phyloP scores from a whole-genome alignment of 2,888 invertebrate species.

The Limenitis camilla region DNA sequence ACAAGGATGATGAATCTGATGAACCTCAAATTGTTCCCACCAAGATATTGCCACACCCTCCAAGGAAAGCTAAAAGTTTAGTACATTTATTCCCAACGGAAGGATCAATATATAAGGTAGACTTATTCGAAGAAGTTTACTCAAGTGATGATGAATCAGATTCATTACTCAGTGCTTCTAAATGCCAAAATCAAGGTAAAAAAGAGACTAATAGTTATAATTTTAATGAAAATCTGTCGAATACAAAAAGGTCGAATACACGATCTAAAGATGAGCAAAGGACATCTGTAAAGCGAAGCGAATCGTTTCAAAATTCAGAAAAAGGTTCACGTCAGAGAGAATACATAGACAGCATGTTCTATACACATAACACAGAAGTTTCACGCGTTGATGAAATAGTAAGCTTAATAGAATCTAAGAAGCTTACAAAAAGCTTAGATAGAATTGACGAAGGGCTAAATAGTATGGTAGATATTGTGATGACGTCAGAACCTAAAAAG shows the following conservation, averaged over 20 bases:
- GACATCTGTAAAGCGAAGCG: slow-evolving; percentile 62
- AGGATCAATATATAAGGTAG: slow-evolving; percentile 70
- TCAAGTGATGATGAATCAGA: slow-evolving; percentile 82
- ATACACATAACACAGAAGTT: slow-evolving; percentile 52
- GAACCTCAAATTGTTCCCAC: slow-evolving; percentile 84
- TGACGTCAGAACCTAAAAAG: slow-evolving; percentile 73
- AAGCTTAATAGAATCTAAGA: slow-evolving; percentile 75
- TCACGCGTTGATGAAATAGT: slow-evolving; percentile 67
- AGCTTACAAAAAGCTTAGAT: slow-evolving; percentile 84
- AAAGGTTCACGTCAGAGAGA: slow-evolving; percentile 63
- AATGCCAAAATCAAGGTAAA: slow-evolving; percentile 54
- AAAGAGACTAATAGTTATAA: slow-evolving; percentile 54
- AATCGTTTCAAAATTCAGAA: slow-evolving; percentile 66
- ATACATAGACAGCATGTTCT: slow-evolving; percentile 77
- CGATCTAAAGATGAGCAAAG: slow-evolving; percentile 56
- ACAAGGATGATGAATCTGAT: slow-evolving; percentile 58
- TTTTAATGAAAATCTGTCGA: slow-evolving; percentile 71
- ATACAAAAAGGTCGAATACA: slow-evolving; percentile 49
- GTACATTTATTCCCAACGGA: slow-evolving; percentile 80
- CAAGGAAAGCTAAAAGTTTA: slow-evolving; percentile 82
- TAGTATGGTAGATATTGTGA: slow-evolving; percentile 81
- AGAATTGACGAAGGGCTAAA: slow-evolving; percentile 83
- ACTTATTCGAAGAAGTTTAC: slow-evolving; percentile 74
- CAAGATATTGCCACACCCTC: slow-evolving; percentile 86
- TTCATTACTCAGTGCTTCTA: slow-evolving; percentile 79